These are phyloP conservation scores for Piezodorus guildinii DNA, from an alignment of 1,140 invertebrate species.

Conservation along the genomic window DNA sequence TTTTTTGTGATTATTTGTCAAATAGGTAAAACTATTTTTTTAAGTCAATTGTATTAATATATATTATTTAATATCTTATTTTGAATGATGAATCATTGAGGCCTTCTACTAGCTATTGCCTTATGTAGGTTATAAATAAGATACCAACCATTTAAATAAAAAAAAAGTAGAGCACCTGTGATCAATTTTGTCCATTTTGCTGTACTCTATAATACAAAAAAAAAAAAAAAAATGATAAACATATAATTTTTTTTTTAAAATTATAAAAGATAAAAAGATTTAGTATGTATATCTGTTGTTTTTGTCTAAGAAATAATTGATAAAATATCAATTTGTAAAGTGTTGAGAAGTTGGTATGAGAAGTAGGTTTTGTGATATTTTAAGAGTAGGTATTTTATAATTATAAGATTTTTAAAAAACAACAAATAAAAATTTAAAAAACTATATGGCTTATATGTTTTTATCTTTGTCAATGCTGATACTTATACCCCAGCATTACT, in stretches of 20 bases:
- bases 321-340: no score
- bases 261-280: no score
- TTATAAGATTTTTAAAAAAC: neutral
- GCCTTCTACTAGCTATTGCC: slow-evolving; percentile 8
- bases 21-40: neutral
- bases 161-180: slow-evolving; percentile 9
- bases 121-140: neutral
- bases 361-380: slow-evolving; percentile 10
- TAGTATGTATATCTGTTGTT: no score
- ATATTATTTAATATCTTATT: neutral
- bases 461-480: neutral
- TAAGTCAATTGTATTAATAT: slow-evolving; percentile 2
- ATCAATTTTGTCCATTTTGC: slow-evolving; percentile 6
- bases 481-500: neutral
- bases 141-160: neutral
- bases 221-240: neutral
- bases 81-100: slow-evolving; percentile 7
- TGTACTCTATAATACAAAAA: neutral
- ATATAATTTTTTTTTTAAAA: no score
- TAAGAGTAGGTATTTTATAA: neutral
- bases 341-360: neutral
- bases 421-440: neutral
- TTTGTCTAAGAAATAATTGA: no score
- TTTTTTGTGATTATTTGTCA: no score
- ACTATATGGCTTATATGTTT: neutral